Evolutionary conservation across 2,113 vertebrate genomes (phyloP).

Genomic region (Polyodon spathula): DNA sequence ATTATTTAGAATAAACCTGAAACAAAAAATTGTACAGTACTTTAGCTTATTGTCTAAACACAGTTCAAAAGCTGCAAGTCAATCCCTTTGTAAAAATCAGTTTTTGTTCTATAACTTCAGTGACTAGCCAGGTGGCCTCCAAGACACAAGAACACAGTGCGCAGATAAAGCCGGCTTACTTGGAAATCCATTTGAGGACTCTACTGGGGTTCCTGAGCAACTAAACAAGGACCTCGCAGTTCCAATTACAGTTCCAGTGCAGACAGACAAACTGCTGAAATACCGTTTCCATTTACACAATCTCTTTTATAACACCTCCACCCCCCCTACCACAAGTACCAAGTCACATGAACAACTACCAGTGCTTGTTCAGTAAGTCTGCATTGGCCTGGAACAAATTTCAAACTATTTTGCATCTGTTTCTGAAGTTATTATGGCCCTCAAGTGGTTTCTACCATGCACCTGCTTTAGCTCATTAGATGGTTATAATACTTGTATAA

Average conservation of each 20-base stretch:
- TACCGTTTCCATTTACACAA: neutral
- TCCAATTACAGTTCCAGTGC: conserved; percentile 7
- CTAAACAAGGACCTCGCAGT: conserved; percentile 29
- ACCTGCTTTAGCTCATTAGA: conserved; percentile 28
- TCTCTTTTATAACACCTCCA: neutral
- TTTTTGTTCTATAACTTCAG: conserved; percentile 88
- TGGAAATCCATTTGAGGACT: conserved; percentile 66
- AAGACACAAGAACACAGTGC: conserved; percentile 34
- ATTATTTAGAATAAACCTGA: conserved; percentile 3
- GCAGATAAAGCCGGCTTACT: conserved; percentile 46
- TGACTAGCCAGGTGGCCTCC: conserved; percentile 38
- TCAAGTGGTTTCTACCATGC: conserved; percentile 30
- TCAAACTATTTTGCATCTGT: conserved; percentile 4
- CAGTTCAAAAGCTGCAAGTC: neutral
- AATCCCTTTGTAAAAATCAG: neutral
- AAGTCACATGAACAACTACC: neutral
- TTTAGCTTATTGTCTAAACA: neutral
- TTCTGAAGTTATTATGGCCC: conserved; percentile 32
- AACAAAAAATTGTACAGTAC: neutral
- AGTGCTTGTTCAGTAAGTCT: neutral
- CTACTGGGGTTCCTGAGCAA: conserved; percentile 34
- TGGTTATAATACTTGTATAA: conserved; percentile 36
- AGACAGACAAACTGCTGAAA: neutral
- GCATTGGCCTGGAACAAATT: neutral
- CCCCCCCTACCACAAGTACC: neutral